Conservation (phyloP, 2,888 invertebrate species). For the Listrodromus nycthemerus region DNA sequence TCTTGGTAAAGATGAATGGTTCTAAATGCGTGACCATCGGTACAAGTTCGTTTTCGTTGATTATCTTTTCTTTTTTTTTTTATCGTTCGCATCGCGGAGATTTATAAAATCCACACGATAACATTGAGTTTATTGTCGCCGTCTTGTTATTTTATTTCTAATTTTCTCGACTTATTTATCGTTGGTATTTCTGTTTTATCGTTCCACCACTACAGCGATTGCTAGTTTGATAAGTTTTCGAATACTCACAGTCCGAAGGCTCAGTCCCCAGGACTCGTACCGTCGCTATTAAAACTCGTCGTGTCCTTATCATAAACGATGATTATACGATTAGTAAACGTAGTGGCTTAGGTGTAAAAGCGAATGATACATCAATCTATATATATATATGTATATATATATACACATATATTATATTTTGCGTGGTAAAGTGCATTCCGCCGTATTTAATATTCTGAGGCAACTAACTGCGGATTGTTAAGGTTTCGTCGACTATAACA, state of each 20-base stretch:
- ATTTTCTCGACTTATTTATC: slow-evolving; percentile 55
- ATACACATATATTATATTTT: slow-evolving; percentile 63
- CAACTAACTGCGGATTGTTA: slow-evolving; percentile 65
- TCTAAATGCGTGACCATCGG: slow-evolving; percentile 16
- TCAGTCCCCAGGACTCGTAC: slow-evolving; percentile 49
- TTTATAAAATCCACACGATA: slow-evolving; percentile 23
- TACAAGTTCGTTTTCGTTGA: slow-evolving; percentile 39
- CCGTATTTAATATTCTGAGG: slow-evolving; percentile 67
- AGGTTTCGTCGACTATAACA: slow-evolving; percentile 65
- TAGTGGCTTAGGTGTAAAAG: slow-evolving; percentile 56
- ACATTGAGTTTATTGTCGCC: slow-evolving; percentile 41
- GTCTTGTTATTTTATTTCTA: slow-evolving; percentile 63
- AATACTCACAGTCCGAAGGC: slow-evolving; percentile 62
- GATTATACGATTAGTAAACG: slow-evolving; percentile 38
- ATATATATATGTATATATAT: background rate
- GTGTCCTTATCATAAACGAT: slow-evolving; percentile 37
- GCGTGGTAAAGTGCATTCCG: slow-evolving; percentile 73
- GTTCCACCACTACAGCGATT: slow-evolving; percentile 36
- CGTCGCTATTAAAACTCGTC: slow-evolving; percentile 49
- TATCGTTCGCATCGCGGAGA: background rate
- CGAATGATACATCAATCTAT: slow-evolving; percentile 54
- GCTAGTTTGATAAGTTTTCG: slow-evolving; percentile 49
- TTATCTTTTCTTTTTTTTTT: slow-evolving; percentile 29
- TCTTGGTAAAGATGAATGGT: slow-evolving; percentile 8
- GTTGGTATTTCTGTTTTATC: slow-evolving; percentile 47